Evolutionary conservation across 1,140 invertebrate genomes (phyloP).

Genomic region (Bursaphelenchus mucronatus): DNA sequence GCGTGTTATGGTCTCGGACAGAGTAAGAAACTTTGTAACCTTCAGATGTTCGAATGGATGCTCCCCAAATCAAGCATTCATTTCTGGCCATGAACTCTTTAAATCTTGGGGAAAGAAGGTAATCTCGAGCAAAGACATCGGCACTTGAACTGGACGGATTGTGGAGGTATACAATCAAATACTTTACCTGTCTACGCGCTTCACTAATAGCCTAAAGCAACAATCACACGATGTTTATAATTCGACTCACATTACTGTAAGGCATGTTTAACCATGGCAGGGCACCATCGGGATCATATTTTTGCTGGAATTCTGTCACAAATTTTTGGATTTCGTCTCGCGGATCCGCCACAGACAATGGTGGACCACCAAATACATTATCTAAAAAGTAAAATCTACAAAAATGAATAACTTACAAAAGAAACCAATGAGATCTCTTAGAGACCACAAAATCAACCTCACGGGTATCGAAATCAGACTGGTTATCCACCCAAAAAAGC

Average conservation of each 20-base stretch:
- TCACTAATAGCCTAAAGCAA: conserved; percentile 29
- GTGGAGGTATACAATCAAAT: conserved; percentile 32
- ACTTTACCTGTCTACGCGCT: conserved; percentile 16
- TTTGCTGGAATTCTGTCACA: conserved; percentile 18
- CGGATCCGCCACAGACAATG: conserved; percentile 23
- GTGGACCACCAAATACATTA: conserved; percentile 26
- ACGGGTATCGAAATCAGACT: conserved; percentile 7
- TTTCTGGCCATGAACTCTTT: conserved; percentile 20
- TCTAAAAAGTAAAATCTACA: conserved; percentile 13
- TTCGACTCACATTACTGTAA: conserved; percentile 10
- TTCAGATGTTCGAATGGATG: conserved; percentile 28
- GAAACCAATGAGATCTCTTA: conserved; percentile 19
- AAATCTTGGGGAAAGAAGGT: conserved; percentile 25
- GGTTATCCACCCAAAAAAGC: conserved; percentile 10
- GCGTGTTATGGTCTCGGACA: conserved; percentile 22
- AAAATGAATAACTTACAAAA: conserved; percentile 25
- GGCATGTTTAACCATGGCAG: conserved; percentile 20
- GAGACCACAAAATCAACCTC: conserved; percentile 16
- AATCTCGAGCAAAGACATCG: conserved; percentile 26
- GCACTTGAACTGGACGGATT: conserved; percentile 23
- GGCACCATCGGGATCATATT: conserved; percentile 17
- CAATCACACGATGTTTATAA: conserved; percentile 5
- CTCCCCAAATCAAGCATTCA: conserved; percentile 28
- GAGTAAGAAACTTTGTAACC: conserved; percentile 30
- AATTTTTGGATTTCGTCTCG: conserved; percentile 21